These are phyloP conservation scores for Oophaga sylvatica DNA, from an alignment of 2,797 vertebrate genomes.

Conservation along the genomic window DNA sequence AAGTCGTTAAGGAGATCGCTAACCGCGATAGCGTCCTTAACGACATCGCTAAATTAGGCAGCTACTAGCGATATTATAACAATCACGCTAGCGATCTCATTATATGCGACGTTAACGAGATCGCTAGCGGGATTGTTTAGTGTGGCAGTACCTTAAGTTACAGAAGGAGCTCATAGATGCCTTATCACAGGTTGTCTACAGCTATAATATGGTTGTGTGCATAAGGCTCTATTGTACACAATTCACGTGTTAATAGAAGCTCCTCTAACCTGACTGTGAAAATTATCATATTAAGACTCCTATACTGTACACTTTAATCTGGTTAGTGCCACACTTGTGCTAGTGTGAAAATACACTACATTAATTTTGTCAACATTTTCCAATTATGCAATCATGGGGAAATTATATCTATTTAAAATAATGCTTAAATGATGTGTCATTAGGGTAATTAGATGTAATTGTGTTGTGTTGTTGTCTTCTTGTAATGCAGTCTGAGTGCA, in stretches of 20 bases:
- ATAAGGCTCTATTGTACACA: neutral
- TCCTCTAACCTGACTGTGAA: neutral
- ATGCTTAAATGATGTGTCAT: conserved; percentile 49
- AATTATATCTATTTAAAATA: conserved; percentile 49
- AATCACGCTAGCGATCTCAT: too few species aligned
- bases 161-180: neutral
- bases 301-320: neutral
- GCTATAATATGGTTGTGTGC: neutral
- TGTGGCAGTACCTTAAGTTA: too few species aligned
- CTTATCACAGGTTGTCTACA: neutral
- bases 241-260: neutral
- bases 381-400: conserved; percentile 41
- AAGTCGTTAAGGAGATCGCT: too few species aligned
- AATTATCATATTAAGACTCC: neutral
- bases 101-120: too few species aligned
- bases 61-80: too few species aligned
- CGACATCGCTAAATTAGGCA: too few species aligned
- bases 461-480: conserved; percentile 49
- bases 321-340: neutral
- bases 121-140: too few species aligned
- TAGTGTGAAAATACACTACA: neutral
- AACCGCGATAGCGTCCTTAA: too few species aligned
- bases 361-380: conserved; percentile 23
- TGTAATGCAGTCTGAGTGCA: conserved; percentile 25
- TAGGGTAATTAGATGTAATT: conserved; percentile 51